A percentile compares a stretch with the other conserved stretches of the same genome.
Evolutionary conservation across 2,888 invertebrate species (phyloP).

Genomic region (Litoditis marina): DNA sequence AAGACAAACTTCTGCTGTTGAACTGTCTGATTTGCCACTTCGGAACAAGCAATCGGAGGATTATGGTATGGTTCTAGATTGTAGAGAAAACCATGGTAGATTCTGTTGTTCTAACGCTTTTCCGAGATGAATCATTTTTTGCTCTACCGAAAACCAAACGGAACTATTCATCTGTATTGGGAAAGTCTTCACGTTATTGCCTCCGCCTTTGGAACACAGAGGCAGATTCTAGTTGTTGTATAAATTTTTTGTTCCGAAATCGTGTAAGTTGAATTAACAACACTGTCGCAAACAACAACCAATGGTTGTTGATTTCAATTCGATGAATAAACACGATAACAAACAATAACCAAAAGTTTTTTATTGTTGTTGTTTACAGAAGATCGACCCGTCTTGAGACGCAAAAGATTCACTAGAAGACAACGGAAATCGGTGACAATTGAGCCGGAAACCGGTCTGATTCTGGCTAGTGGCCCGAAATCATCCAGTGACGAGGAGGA

Average conservation of each 20-base stretch:
- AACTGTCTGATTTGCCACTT: neutral
- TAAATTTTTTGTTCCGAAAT: no score
- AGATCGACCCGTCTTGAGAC: constrained; percentile 31
- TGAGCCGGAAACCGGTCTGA: constrained; percentile 36
- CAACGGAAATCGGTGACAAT: constrained; percentile 37
- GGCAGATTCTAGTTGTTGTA: neutral
- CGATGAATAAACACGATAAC: no score
- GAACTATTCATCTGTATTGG: no score
- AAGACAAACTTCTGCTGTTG: constrained; percentile 9
- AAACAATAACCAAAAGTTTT: no score
- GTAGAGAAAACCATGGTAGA: neutral
- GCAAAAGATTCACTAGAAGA: constrained; percentile 31
- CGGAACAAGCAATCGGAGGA: neutral
- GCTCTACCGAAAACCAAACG: no score
- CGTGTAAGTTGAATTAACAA: no score
- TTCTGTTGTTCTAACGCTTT: no score
- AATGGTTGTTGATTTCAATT: no score
- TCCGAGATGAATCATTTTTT: no score
- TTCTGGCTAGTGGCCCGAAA: constrained; percentile 22
- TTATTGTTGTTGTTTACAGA: constrained; percentile 16
- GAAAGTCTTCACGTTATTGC: no score
- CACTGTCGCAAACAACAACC: no score
- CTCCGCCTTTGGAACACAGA: no score
- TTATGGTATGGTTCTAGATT: neutral
- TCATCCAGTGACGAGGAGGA: constrained; percentile 37